Evolutionary conservation across 2,797 vertebrate genomes (phyloP), one percentile per base, ranked within the genome.

Genomic region (Aphelocoma californica): DNA sequence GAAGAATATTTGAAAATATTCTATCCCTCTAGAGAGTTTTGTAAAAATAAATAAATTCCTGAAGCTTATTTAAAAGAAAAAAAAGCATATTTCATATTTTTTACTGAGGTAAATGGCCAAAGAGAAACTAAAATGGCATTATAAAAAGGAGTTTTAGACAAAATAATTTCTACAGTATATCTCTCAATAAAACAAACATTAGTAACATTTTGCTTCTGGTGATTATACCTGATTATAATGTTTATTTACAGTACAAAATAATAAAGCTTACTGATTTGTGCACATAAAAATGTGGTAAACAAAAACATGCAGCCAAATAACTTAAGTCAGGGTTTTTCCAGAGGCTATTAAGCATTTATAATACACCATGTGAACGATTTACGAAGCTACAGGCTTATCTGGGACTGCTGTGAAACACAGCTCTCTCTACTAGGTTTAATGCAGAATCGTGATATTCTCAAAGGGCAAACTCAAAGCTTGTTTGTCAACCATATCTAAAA

Each of bases 341-440:
- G 34, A 85, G 40, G 14, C 56, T 94, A 83, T 83, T 95, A 92
- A 75, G 42, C 50, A 71, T 90, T 93, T 80, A 80, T 31, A 90
- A 87, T 80, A 93, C 95, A 81, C 8, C 90, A 20, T 83, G 14
- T 60, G 67, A 69, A 95, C 90, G 71, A 92, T 74, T 81, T 93
- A 78, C 25, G 93, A 91, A 96, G 80, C 57, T 54, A 90, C 13
- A 66, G 47, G 61, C 71, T 92, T 66, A 81, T 73, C 82, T 95
- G 58, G 13, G 32, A 75, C 38, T 80, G 50, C 65, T 95, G 74
- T 87, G 75, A 96, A 95, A 84, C 58, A 62, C 34, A 87, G 29
- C 21, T 57, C 26, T 82, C 45, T 94, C 66, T 36, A 66, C 58
- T 62, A 60, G 14, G 11, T 82, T 91, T 96, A 79, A 91, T 85